Evolutionary conservation across 2,113 vertebrate genomes (phyloP).

Genomic region (Etheostoma cragini): DNA sequence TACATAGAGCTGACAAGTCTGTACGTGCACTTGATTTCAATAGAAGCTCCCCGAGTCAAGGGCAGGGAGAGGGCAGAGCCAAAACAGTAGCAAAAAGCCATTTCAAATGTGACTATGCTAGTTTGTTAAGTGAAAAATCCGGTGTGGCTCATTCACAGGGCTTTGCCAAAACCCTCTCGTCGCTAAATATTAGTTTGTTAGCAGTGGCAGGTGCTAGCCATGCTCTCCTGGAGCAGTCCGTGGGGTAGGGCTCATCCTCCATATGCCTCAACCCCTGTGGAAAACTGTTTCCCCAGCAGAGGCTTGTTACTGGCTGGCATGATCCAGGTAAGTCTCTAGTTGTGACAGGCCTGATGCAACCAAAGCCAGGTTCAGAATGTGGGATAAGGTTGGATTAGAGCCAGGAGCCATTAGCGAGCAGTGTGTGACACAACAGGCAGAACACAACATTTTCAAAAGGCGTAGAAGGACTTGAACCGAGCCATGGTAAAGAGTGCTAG

Average conservation of each 20-base stretch:
- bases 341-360: conserved; percentile 44
- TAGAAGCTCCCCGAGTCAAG: conserved; percentile 58
- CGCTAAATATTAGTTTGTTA: conserved; percentile 55
- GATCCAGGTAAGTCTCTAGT: conserved; percentile 71
- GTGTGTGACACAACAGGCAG: conserved; percentile 69
- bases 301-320: conserved; percentile 26
- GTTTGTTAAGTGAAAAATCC: conserved; percentile 65
- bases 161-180: conserved; percentile 50
- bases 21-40: conserved; percentile 67
- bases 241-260: conserved; percentile 56
- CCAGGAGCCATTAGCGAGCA: conserved; percentile 74
- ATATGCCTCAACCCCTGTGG: conserved; percentile 42
- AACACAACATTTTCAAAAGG: conserved; percentile 75
- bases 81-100: conserved; percentile 48
- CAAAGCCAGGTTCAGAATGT: conserved; percentile 67
- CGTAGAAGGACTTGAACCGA: conserved; percentile 64
- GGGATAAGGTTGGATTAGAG: conserved; percentile 72
- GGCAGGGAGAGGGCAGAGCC: conserved; percentile 64
- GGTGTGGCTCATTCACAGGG: conserved; percentile 50
- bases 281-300: conserved; percentile 46
- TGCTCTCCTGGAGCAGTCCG: conserved; percentile 32
- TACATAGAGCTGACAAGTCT: conserved; percentile 58
- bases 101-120: conserved; percentile 48
- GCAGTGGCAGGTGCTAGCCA: conserved; percentile 66
- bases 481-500: conserved; percentile 51